Evolutionary conservation across 2,888 invertebrate species (phyloP).

Genomic region (Ornithoptera priamus): DNA sequence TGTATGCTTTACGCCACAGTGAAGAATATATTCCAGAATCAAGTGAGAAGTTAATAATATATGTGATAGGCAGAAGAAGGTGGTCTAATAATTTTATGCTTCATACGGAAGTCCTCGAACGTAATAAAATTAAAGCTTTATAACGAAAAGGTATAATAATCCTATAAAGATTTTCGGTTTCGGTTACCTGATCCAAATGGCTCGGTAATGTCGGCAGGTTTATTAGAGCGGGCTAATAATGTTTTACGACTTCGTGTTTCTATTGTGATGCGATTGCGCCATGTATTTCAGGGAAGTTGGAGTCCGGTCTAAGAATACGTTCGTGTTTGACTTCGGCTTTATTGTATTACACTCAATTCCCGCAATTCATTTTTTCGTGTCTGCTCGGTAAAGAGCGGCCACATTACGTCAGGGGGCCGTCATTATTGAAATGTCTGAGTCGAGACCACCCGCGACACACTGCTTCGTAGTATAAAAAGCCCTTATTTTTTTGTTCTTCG

Average conservation of each 20-base stretch:
- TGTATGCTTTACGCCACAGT: too few species aligned
- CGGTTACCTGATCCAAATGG: constrained; percentile 21
- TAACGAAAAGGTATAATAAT: constrained; percentile 7
- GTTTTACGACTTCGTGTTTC: constrained; percentile 46
- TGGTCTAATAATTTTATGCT: not conserved
- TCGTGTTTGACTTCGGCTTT: constrained; percentile 47
- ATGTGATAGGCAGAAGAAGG: too few species aligned
- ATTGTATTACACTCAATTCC: constrained; percentile 60
- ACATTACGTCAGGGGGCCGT: constrained; percentile 60
- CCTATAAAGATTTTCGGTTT: constrained; percentile 10
- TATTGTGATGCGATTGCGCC: constrained; percentile 51
- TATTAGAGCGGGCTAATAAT: constrained; percentile 50
- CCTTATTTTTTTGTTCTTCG: constrained; percentile 34
- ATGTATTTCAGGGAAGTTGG: constrained; percentile 56
- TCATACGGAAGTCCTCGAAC: not conserved
- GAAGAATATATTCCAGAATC: too few species aligned
- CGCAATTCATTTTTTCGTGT: constrained; percentile 58
- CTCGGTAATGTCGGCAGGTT: constrained; percentile 37
- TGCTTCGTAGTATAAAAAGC: constrained; percentile 49
- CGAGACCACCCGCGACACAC: constrained; percentile 72
- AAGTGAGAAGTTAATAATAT: too few species aligned
- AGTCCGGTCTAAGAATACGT: constrained; percentile 35
- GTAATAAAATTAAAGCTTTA: not conserved
- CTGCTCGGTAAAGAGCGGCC: constrained; percentile 52
- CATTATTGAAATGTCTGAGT: constrained; percentile 67